These are phyloP conservation scores for Ivindomyrus marchei DNA, from an alignment of 2,113 vertebrate genomes.

Conservation along the genomic window DNA sequence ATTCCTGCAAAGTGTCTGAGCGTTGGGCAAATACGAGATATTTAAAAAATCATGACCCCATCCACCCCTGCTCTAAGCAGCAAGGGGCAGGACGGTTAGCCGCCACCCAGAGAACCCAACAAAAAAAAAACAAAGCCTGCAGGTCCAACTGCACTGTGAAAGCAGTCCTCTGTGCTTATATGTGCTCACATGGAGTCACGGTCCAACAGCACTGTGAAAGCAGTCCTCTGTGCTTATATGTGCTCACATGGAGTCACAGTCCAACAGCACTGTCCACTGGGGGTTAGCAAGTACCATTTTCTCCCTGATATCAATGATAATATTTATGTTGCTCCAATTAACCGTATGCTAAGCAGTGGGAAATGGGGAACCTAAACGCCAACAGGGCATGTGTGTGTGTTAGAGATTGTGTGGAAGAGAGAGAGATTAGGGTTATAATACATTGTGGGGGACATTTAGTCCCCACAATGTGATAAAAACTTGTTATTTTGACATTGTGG, in stretches of 20 bases:
- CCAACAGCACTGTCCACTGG: neutral
- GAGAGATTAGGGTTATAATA: too few relatives aligned
- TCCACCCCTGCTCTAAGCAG: neutral
- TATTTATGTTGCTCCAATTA: neutral
- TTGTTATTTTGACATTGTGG: too few relatives aligned
- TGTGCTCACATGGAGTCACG: neutral
- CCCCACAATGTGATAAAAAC: too few relatives aligned
- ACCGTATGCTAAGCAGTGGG: neutral
- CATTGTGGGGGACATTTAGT: too few relatives aligned
- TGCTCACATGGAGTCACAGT: neutral
- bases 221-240: neutral
- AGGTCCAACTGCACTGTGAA: neutral
- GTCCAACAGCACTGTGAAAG: neutral
- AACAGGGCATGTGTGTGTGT: neutral
- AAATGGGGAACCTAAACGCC: neutral
- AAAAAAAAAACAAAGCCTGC: neutral
- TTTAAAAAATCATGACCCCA: neutral
- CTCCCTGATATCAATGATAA: neutral
- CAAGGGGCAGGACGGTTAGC: neutral
- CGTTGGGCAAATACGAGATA: neutral
- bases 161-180: neutral
- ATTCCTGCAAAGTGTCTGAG: neutral
- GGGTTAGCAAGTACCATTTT: neutral
- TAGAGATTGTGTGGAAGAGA: too few relatives aligned
- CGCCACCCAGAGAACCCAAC: neutral